Base-by-base conservation (phyloP, 2,113 vertebrate genomes). In the Cervus canadensis region DNA sequence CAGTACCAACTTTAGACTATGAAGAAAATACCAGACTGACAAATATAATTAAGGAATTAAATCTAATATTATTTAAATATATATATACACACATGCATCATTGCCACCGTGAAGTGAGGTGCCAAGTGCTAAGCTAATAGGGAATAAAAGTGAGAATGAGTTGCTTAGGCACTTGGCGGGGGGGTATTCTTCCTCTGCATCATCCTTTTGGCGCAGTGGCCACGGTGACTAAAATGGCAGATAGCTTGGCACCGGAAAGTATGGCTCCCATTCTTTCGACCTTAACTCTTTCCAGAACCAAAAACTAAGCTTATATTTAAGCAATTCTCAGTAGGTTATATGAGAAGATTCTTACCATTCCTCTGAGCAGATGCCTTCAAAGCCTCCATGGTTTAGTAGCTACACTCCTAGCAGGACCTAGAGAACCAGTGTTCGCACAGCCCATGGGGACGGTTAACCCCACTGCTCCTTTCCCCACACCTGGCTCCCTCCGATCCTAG, bases 11-110 rank as follows among this genome's bases (percentile, higher is more conserved):
- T 33, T 78, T 93, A 94, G 94, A 13, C 88, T 93, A 33, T 97
- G 82, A 96, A 95, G 90, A 95, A 94, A 93, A 93, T 74, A 87
- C 36, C 88, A 91, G 91, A 88, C 85, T 78, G 96, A 60, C 13
- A 76, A 81, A n/a, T 90, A 78, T 64, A 87, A 87, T 88, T 89
- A 83, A 92, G 85, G 14, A 88, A 59, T 93, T 89, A 86, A 89
- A 67, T 57, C 45, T 96, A 81, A 82, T 97, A 64, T 54, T 74
- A 13, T 97, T 97, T 94, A 86, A 95, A 40, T 94, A 93, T 62
- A 78, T 76, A 36, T n/a, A 74, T 28, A 71, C 67, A 59, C 14
- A 78, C 5, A 28, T 59, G 87, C 57, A 60, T 56, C 60, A 48
- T 86, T 92, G 28, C 85, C 52, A 91, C 60, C 23, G 10, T 93